phyloP scores from a whole-genome alignment of 2,888 invertebrate genomes.

The Elmis aenea region DNA sequence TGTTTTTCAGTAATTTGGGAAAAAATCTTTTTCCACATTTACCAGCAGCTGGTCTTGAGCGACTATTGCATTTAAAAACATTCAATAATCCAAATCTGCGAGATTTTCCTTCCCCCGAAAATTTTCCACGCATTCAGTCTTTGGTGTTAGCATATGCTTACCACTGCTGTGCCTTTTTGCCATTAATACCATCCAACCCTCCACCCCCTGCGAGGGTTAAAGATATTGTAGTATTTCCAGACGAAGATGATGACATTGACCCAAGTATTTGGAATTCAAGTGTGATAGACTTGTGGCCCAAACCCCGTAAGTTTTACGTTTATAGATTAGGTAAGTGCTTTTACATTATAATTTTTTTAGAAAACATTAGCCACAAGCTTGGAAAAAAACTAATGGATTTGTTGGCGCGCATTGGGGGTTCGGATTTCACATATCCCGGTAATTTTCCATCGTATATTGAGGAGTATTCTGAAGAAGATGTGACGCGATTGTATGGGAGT shows the following conservation, averaged over 20 bases:
- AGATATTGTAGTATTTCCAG: constrained; percentile 66
- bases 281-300: constrained; percentile 77
- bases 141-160: constrained; percentile 90
- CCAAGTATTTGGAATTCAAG: constrained; percentile 75
- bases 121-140: constrained; percentile 81
- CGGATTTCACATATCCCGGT: constrained; percentile 65
- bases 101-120: constrained; percentile 81
- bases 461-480: constrained; percentile 65
- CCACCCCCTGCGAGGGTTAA: constrained; percentile 50
- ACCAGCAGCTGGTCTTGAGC: constrained; percentile 76
- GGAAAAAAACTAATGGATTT: constrained; percentile 65
- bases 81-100: constrained; percentile 85
- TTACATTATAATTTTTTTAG: constrained; percentile 43
- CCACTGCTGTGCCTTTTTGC: constrained; percentile 89
- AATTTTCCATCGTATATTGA: constrained; percentile 67
- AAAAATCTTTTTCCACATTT: constrained; percentile 81
- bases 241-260: constrained; percentile 61
- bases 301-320: constrained; percentile 67
- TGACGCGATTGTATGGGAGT: constrained; percentile 35
- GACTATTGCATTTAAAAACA: constrained; percentile 79
- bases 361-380: constrained; percentile 68
- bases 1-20: constrained; percentile 73
- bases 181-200: constrained; percentile 54
- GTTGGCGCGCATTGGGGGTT: constrained; percentile 65
- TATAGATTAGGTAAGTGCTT: too few species aligned